Evolutionary conservation across 2,113 vertebrate genomes (phyloP).

Genomic region (Tangachromis dhanisi): DNA sequence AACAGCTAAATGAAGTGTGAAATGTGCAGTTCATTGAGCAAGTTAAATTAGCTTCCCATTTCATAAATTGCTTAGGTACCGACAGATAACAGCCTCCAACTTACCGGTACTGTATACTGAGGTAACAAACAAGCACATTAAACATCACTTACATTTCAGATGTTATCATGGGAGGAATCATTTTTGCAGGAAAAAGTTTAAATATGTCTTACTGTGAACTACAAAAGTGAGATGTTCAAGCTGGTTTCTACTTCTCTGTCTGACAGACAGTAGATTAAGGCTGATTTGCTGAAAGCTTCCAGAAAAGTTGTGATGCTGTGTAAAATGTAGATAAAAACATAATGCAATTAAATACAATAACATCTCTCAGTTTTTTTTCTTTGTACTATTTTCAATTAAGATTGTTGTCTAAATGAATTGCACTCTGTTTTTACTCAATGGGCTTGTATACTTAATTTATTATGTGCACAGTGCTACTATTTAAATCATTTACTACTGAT

Average conservation of each 20-base stretch:
- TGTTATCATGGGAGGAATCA: not conserved
- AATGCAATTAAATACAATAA: not conserved
- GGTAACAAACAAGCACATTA: not conserved
- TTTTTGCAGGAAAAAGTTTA: not conserved
- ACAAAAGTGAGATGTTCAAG: conserved; percentile 24
- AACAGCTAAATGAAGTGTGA: conserved; percentile 48
- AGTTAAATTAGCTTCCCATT: conserved; percentile 48
- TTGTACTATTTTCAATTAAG: not conserved
- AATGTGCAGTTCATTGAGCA: conserved; percentile 27
- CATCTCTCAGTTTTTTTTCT: not conserved
- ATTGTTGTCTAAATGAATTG: not conserved
- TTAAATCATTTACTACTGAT: not conserved
- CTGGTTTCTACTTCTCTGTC: not conserved
- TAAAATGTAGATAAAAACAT: not conserved
- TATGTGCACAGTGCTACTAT: not conserved
- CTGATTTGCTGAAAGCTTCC: not conserved
- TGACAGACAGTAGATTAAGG: conserved; percentile 7
- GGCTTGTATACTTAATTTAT: not conserved
- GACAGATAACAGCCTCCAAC: conserved; percentile 11
- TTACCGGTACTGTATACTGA: not conserved
- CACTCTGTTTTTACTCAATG: not conserved
- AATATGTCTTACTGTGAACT: not conserved
- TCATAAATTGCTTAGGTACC: conserved; percentile 33
- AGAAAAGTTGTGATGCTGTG: not conserved
- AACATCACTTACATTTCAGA: not conserved